Percentiles rank a stretch among this genome's conserved stretches.
These are phyloP conservation scores for Carassius gibelio DNA, from an alignment of 2,113 vertebrate species.

Conservation along the genomic window DNA sequence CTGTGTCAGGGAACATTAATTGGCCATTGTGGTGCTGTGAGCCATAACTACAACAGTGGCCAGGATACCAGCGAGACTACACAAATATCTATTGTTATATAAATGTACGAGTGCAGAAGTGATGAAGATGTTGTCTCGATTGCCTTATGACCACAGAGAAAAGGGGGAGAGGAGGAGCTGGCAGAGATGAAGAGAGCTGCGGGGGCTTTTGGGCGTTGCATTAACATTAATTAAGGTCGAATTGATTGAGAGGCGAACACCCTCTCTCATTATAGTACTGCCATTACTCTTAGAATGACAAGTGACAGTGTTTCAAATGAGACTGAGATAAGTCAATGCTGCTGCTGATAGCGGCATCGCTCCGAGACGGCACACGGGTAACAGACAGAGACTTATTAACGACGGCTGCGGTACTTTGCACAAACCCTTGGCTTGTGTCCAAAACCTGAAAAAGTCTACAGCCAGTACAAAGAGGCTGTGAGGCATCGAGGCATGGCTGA, in stretches of 20 bases:
- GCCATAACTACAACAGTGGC: conserved; percentile 25
- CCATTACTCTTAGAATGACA: conserved; percentile 47
- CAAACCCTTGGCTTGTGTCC: neutral
- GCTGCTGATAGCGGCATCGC: conserved; percentile 39
- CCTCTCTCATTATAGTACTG: conserved; percentile 40
- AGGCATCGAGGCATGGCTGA: neutral
- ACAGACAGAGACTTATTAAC: conserved; percentile 32
- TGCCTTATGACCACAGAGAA: conserved; percentile 30
- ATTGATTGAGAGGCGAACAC: conserved; percentile 52
- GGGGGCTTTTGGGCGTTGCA: conserved; percentile 45
- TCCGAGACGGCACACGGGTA: conserved; percentile 21
- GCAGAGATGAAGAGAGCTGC: conserved; percentile 40
- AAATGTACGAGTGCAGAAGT: neutral
- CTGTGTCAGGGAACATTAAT: conserved; percentile 44
- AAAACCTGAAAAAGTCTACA: neutral
- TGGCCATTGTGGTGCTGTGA: conserved; percentile 39
- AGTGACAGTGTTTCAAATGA: conserved; percentile 43
- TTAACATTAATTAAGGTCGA: conserved; percentile 59
- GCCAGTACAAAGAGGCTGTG: neutral
- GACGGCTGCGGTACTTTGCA: neutral
- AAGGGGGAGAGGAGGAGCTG: conserved; percentile 23
- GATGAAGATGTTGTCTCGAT: conserved; percentile 40
- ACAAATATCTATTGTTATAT: conserved; percentile 32
- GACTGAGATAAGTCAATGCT: conserved; percentile 42
- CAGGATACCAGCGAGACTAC: conserved; percentile 8